Evolutionary conservation across 1,140 invertebrate genomes (phyloP).

Genomic region (Zelostemma sp.): DNA sequence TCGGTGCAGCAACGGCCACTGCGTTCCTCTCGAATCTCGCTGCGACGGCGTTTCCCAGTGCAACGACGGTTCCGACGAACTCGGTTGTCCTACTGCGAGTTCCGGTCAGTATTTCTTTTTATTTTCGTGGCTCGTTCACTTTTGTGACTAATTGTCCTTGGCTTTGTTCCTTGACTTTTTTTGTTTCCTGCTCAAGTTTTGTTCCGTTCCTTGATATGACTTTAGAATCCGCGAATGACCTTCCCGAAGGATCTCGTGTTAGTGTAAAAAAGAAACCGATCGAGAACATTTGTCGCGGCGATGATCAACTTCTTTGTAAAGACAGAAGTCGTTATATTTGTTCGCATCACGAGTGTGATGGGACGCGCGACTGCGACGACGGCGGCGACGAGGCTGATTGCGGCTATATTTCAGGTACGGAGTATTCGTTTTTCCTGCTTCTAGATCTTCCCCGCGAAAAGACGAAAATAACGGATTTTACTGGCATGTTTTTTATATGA

Average conservation of each 20-base stretch:
- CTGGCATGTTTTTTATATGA: too few relatives aligned
- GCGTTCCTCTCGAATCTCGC: constrained; percentile 68
- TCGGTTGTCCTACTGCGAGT: constrained; percentile 50
- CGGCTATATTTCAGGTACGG: constrained; percentile 27
- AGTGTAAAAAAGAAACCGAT: constrained; percentile 21
- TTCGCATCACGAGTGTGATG: constrained; percentile 68
- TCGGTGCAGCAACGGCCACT: constrained; percentile 67
- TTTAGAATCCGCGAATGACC: background rate
- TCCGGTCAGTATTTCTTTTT: constrained; percentile 37
- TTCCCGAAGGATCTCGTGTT: background rate
- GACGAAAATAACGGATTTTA: too few relatives aligned
- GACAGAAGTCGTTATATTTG: constrained; percentile 65
- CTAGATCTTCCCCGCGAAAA: too few relatives aligned
- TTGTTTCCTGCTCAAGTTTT: too few relatives aligned
- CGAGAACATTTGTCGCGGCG: constrained; percentile 63
- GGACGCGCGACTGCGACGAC: constrained; percentile 71
- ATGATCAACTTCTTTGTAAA: constrained; percentile 64
- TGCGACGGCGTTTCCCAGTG: constrained; percentile 71
- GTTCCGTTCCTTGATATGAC: too few relatives aligned
- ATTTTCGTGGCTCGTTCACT: background rate
- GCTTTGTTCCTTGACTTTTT: too few relatives aligned
- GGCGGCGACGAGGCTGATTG: constrained; percentile 65
- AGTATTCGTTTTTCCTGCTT: background rate
- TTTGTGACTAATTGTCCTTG: constrained; percentile 8
- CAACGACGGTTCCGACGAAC: constrained; percentile 70